A percentile compares a stretch with the other conserved stretches of the same genome.
These are phyloP conservation scores for Antheraea assamensis DNA, from an alignment of 2,888 invertebrate species.

Conservation along the genomic window DNA sequence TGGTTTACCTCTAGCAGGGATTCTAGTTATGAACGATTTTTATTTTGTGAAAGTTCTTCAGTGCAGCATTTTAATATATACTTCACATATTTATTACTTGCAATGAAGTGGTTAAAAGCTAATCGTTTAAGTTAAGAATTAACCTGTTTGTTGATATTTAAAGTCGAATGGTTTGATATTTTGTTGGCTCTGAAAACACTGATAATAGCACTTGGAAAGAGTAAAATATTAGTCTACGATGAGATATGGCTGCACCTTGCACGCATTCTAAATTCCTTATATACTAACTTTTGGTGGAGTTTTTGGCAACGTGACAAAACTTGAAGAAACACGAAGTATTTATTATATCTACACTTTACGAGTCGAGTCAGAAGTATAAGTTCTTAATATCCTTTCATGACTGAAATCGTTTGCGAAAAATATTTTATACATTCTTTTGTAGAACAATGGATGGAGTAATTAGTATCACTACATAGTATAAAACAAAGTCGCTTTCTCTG, in stretches of 20 bases:
- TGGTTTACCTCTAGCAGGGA: slow-evolving; percentile 22
- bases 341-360: background rate
- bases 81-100: slow-evolving; percentile 41
- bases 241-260: slow-evolving; percentile 25
- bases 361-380: background rate
- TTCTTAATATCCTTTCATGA: background rate
- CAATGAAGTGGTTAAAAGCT: slow-evolving; percentile 38
- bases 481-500: no score
- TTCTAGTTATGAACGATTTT: background rate
- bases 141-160: slow-evolving; percentile 37
- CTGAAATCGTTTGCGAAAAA: background rate
- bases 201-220: slow-evolving; percentile 40
- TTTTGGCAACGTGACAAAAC: slow-evolving; percentile 33
- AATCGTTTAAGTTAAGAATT: slow-evolving; percentile 42
- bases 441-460: no score
- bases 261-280: slow-evolving; percentile 26
- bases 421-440: no score
- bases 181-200: slow-evolving; percentile 38
- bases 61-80: slow-evolving; percentile 35
- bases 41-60: slow-evolving; percentile 30
- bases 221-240: slow-evolving; percentile 29
- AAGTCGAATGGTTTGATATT: slow-evolving; percentile 32
- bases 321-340: slow-evolving; percentile 8
- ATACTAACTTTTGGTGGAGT: slow-evolving; percentile 21
- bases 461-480: no score